Evolutionary conservation across 2,888 invertebrate genomes (phyloP).

Genomic region (Cepaea hortensis): DNA sequence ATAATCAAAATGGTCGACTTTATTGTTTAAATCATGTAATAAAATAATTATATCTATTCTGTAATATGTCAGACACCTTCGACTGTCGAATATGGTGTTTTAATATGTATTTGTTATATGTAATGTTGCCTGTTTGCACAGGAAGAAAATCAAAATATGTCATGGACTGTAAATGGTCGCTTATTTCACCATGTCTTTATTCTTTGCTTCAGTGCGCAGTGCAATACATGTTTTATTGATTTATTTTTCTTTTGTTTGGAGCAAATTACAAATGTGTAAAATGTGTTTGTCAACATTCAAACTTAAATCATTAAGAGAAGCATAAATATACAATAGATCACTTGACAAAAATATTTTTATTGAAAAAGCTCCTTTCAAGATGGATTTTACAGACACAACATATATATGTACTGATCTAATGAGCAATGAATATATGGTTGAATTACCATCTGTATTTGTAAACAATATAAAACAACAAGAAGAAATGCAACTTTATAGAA

Average conservation of each 20-base stretch:
- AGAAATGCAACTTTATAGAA: too few species aligned
- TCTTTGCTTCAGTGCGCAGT: neutral
- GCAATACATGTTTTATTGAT: neutral
- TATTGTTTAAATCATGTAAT: too few species aligned
- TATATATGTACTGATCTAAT: too few species aligned
- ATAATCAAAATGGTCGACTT: too few species aligned
- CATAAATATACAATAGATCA: neutral
- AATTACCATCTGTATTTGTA: too few species aligned
- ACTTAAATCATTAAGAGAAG: neutral
- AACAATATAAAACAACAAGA: too few species aligned
- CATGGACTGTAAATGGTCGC: neutral
- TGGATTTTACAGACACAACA: too few species aligned
- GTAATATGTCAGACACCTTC: neutral
- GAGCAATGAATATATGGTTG: too few species aligned
- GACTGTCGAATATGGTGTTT: neutral
- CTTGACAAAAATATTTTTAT: neutral
- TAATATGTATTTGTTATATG: neutral
- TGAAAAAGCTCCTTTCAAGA: too few species aligned
- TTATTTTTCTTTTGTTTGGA: neutral
- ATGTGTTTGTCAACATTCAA: too few species aligned
- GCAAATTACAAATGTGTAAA: neutral
- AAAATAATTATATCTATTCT: neutral
- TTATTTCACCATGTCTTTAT: neutral
- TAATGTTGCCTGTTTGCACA: constrained; percentile 32
- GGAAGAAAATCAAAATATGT: constrained; percentile 26